These are phyloP conservation scores for Philopedon plagiatum DNA, from an alignment of 2,888 invertebrate species.

Conservation along the genomic window DNA sequence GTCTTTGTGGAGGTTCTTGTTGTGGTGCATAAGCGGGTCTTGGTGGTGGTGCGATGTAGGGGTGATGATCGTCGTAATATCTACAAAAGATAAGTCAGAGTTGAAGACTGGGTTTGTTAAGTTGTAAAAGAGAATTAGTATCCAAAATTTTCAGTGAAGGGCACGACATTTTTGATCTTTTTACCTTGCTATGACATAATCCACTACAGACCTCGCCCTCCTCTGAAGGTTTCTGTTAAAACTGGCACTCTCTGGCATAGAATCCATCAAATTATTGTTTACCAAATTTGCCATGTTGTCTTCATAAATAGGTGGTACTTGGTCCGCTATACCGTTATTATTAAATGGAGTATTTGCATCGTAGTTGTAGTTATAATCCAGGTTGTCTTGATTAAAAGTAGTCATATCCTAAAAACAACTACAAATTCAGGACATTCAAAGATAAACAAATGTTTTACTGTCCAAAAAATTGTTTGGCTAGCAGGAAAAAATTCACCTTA, in stretches of 20 bases:
- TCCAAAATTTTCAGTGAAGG: background rate
- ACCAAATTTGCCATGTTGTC: background rate
- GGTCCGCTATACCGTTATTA: slow-evolving; percentile 19
- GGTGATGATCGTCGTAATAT: slow-evolving; percentile 41
- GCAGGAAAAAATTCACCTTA: background rate
- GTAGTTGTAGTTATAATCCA: slow-evolving; percentile 38
- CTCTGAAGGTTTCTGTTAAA: slow-evolving; percentile 33
- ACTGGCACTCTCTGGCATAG: slow-evolving; percentile 13
- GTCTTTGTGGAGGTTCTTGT: background rate
- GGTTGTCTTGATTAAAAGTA: slow-evolving; percentile 16
- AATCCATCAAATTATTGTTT: slow-evolving; percentile 1
- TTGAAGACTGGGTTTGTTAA: background rate
- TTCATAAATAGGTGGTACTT: slow-evolving; percentile 23
- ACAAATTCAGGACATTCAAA: background rate
- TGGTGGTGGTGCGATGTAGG: slow-evolving; percentile 16
- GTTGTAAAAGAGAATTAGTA: too few relatives aligned
- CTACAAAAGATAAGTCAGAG: slow-evolving; percentile 36
- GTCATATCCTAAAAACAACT: slow-evolving; percentile 12
- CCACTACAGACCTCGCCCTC: slow-evolving; percentile 61
- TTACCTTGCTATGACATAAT: slow-evolving; percentile 65
- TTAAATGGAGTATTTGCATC: slow-evolving; percentile 21
- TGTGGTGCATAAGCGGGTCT: background rate
- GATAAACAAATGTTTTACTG: background rate
- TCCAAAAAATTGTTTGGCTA: background rate
- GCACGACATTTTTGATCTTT: background rate